Conservation (phyloP, 2,113 vertebrate genomes). For the Pseudolaguvia tuberculata region DNA sequence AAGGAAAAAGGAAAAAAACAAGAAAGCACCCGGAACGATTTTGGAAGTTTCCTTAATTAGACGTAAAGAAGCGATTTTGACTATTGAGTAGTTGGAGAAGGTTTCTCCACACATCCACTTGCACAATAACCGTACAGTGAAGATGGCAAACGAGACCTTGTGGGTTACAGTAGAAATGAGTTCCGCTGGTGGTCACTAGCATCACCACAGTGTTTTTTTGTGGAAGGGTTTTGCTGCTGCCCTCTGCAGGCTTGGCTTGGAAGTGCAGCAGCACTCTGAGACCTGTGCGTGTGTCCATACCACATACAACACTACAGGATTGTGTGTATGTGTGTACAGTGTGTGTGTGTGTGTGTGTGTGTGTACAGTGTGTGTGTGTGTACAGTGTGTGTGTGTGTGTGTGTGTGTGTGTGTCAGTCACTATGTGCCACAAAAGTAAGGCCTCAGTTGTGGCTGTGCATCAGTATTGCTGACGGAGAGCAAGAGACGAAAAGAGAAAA, state of each 20-base stretch:
- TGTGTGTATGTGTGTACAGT: slow-evolving; percentile 36
- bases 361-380: slow-evolving; percentile 30
- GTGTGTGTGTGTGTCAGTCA: slow-evolving; percentile 42
- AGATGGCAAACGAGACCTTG: slow-evolving; percentile 33
- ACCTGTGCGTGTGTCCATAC: not conserved
- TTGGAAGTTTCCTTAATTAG: not conserved
- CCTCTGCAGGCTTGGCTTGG: slow-evolving; percentile 9
- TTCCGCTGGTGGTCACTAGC: slow-evolving; percentile 30
- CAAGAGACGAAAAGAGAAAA: not conserved
- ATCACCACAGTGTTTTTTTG: slow-evolving; percentile 33
- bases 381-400: slow-evolving; percentile 37
- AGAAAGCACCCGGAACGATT: slow-evolving; percentile 21
- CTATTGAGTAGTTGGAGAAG: not conserved
- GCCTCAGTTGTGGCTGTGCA: slow-evolving; percentile 75
- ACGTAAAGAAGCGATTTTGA: not conserved
- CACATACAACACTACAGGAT: too few relatives aligned
- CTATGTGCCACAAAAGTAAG: slow-evolving; percentile 59
- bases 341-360: slow-evolving; percentile 45
- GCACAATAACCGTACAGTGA: slow-evolving; percentile 35
- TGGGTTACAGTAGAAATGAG: slow-evolving; percentile 39
- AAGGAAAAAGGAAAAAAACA: not conserved
- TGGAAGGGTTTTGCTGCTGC: slow-evolving; percentile 35
- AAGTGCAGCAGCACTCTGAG: slow-evolving; percentile 22
- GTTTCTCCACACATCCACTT: slow-evolving; percentile 5
- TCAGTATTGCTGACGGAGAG: slow-evolving; percentile 44